phyloP scores from a whole-genome alignment of 2,888 invertebrate genomes.

The Petrolisthes manimaculis region DNA sequence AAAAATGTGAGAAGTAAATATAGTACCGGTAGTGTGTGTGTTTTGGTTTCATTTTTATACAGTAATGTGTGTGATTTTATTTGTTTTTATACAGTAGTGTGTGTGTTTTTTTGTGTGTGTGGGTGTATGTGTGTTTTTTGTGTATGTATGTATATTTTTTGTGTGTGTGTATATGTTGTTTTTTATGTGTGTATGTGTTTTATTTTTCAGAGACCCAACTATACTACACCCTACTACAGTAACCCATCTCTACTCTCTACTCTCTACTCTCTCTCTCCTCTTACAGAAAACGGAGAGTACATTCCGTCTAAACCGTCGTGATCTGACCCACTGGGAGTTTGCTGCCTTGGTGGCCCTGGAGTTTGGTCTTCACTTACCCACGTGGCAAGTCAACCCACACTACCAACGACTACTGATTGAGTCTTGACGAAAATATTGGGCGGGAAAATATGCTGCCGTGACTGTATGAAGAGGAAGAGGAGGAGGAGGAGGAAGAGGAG shows the following conservation, averaged over 20 bases:
- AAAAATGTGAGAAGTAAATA: not conserved
- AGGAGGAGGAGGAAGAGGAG: not conserved
- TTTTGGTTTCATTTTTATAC: too few species aligned
- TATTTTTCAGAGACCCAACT: not conserved
- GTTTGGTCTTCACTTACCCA: conserved; percentile 92
- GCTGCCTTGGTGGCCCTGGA: conserved; percentile 94
- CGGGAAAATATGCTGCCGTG: conserved; percentile 5
- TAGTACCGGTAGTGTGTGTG: too few species aligned
- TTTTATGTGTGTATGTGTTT: not conserved
- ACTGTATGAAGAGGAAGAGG: not conserved
- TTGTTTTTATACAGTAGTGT: not conserved
- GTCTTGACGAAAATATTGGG: conserved; percentile 51
- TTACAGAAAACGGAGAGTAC: conserved; percentile 87
- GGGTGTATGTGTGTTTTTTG: not conserved
- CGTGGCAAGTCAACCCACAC: conserved; percentile 92
- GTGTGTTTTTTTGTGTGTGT: not conserved
- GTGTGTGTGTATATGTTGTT: not conserved
- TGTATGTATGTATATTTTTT: not conserved
- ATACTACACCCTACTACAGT: too few species aligned
- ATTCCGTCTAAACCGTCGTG: conserved; percentile 90
- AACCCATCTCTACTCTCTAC: not conserved
- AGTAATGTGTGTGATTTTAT: not conserved
- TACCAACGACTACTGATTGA: conserved; percentile 83
- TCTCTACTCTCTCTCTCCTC: not conserved
- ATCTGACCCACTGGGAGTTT: conserved; percentile 91